Evolutionary conservation across 1,140 invertebrate species (phyloP), one percentile per base, ranked within the genome.

Genomic region (Macrobrachium rosenbergii): DNA sequence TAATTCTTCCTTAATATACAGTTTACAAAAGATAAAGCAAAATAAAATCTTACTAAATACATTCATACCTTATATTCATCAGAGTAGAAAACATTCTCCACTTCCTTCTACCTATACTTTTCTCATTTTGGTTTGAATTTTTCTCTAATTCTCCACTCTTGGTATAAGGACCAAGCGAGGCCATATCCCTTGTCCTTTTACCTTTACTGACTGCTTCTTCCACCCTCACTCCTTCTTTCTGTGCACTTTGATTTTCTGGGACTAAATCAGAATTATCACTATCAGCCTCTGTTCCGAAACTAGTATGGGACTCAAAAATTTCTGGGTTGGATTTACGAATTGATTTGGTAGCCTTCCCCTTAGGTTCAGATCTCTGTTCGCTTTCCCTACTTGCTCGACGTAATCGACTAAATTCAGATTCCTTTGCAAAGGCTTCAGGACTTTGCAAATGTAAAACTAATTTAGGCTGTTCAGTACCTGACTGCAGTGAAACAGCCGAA

Each of bases 371-470:
- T 81, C 69, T 73, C 72, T 76, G 60, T 19, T 83, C 52, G 52
- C 2, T 52, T 52, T 52, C 52, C 12, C 69, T 23, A 19, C 78
- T 45, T 16, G 21, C 60, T 75, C 63, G 81, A 14, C 85, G 85
- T 45, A 87, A 21, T 21, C 72, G 85, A 37, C 78, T 87, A 14
- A 87, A 87, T 0, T 87, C 85, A 43, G 78, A 87, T 76, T 87
- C 85, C 37, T 87, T 69, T 69, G 69, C 69, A 87, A 45, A 79
- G 17, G 85, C 78, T 62, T 82, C 72, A 21, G 87, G 87, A 83
- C 80, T 82, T 17, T 86, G 82, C 37, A 83, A 82, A 45, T 90
- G 87, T n/a, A 90, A 77, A 7, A 87, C 64, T 7, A 90, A 58
- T 58, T 80, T 79, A 43, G 43, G 43, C 17, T 82, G 64, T 12